phyloP scores from a whole-genome alignment of 2,797 vertebrate species.

The Leptoclinus maculatus region DNA sequence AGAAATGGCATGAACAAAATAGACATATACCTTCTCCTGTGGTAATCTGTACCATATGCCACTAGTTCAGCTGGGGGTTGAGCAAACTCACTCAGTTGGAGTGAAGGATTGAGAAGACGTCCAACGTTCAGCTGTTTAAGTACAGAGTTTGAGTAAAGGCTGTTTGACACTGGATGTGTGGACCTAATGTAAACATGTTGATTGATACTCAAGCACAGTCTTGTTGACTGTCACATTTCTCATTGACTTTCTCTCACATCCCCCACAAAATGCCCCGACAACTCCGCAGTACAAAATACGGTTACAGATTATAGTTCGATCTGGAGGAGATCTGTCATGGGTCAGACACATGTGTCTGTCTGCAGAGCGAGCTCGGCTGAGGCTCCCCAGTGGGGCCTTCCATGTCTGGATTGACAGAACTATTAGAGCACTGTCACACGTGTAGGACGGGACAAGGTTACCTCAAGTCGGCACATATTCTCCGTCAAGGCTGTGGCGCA shows the following conservation, averaged over 20 bases:
- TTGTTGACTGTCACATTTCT: constrained; percentile 15
- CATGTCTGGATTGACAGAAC: constrained; percentile 65
- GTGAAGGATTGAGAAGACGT: constrained; percentile 23
- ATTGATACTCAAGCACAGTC: constrained; percentile 12
- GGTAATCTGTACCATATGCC: constrained; percentile 81
- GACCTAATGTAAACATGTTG: constrained; percentile 17
- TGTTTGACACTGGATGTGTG: constrained; percentile 4
- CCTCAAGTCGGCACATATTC: constrained; percentile 47
- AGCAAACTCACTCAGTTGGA: constrained; percentile 53
- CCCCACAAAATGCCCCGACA: constrained; percentile 1
- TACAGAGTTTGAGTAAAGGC: constrained; percentile 14
- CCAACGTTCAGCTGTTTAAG: constrained; percentile 27
- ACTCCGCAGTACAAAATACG: constrained; percentile 21
- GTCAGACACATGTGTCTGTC: constrained; percentile 44
- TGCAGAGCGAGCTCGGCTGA: constrained; percentile 12
- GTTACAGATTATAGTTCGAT: constrained; percentile 38
- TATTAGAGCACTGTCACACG: constrained; percentile 62
- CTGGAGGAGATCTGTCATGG: constrained; percentile 49
- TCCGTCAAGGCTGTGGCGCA: constrained; percentile 42
- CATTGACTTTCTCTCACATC: constrained; percentile 26
- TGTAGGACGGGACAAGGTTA: constrained; percentile 70
- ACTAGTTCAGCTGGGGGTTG: constrained; percentile 61
- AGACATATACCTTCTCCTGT: constrained; percentile 74
- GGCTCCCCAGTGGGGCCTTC: constrained; percentile 30
- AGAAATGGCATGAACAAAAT: constrained; percentile 69